Evolutionary conservation across 2,113 vertebrate species (phyloP).

Genomic region (Chaenocephalus aceratus): DNA sequence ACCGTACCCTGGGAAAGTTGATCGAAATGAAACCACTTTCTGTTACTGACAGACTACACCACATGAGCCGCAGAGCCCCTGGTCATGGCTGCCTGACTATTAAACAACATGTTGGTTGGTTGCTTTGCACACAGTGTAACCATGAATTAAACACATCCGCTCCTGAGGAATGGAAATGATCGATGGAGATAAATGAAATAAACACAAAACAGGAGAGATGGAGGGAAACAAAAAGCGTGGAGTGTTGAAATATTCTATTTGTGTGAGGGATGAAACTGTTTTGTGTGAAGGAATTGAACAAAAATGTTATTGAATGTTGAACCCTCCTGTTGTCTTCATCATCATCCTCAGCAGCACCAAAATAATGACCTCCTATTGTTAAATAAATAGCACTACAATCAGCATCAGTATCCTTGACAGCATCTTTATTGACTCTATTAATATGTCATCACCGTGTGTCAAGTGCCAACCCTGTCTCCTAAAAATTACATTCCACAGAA

Average conservation of each 20-base stretch:
- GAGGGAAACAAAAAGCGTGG: constrained; percentile 28
- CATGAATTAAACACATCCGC: constrained; percentile 36
- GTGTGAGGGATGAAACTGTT: constrained; percentile 22
- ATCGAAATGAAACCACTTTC: constrained; percentile 38
- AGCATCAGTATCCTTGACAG: constrained; percentile 2
- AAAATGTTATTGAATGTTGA: constrained; percentile 26
- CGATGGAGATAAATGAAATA: constrained; percentile 1
- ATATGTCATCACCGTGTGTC: constrained; percentile 8
- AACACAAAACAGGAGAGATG: constrained; percentile 4
- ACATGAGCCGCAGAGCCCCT: background rate
- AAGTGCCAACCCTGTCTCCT: too few species aligned
- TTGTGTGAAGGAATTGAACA: background rate
- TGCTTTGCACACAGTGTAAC: constrained; percentile 6
- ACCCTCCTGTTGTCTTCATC: background rate
- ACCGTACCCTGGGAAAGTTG: constrained; percentile 12
- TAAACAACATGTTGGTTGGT: constrained; percentile 24
- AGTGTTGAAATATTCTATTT: constrained; percentile 2
- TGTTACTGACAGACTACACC: constrained; percentile 24
- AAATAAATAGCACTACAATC: constrained; percentile 9
- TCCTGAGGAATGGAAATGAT: constrained; percentile 48
- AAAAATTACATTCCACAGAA: too few species aligned
- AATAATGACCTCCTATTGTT: constrained; percentile 18
- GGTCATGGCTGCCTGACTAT: background rate
- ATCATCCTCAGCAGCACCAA: constrained; percentile 1
- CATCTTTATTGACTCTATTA: constrained; percentile 15